Conservation (phyloP, 2,888 invertebrate genomes). For the Lottia gigantea region DNA sequence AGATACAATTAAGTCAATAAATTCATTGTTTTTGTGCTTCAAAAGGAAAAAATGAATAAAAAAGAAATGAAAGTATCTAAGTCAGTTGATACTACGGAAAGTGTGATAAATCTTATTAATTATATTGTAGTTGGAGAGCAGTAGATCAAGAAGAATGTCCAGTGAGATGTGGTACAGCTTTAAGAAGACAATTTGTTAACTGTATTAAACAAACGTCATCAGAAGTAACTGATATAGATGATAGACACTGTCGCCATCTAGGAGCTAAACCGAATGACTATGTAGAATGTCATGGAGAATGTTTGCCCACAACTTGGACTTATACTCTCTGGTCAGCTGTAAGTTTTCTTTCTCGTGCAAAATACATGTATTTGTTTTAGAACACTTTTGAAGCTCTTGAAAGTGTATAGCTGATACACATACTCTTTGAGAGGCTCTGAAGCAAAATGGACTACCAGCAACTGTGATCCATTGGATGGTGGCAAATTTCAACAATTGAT, state of each 20-base stretch:
- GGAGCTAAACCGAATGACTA: conserved; percentile 70
- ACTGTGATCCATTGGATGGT: no score
- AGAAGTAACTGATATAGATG: conserved; percentile 55
- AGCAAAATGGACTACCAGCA: no score
- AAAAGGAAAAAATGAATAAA: conserved; percentile 34
- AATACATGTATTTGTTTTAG: no score
- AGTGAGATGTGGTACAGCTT: conserved; percentile 78
- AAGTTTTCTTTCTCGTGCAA: conserved; percentile 52
- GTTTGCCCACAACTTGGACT: conserved; percentile 77
- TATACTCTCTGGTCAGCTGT: conserved; percentile 81
- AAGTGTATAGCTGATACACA: no score
- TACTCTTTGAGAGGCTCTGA: no score
- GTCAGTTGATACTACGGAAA: conserved; percentile 17
- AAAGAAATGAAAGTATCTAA: conserved; percentile 14
- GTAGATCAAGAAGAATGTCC: conserved; percentile 76
- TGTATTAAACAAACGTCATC: conserved; percentile 71
- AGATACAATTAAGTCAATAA: no score
- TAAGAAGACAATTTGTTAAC: conserved; percentile 73
- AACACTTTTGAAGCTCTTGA: no score
- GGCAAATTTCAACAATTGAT: no score
- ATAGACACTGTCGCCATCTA: conserved; percentile 71
- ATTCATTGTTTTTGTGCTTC: no score
- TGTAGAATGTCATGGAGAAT: conserved; percentile 75
- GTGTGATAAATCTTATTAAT: no score
- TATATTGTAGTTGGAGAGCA: conserved; percentile 72